These are phyloP conservation scores for Porites cylindrica DNA, from an alignment of 92 coral and sea anemone species.

Conservation along the genomic window DNA sequence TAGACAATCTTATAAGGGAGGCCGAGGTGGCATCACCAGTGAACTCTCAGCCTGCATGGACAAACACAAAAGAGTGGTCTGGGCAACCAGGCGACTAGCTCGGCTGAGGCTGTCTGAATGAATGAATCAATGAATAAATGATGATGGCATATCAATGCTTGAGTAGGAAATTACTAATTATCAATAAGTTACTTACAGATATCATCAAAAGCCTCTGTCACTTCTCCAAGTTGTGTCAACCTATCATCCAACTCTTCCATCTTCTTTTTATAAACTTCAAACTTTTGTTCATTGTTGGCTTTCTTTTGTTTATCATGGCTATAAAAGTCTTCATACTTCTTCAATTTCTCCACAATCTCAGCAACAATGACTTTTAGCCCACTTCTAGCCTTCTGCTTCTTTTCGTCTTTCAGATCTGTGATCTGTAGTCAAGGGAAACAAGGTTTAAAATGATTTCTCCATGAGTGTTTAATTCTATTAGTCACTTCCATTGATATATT, in stretches of 20 bases:
- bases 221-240: slow-evolving; percentile 76
- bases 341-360: slow-evolving; percentile 62
- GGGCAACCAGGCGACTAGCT: too few species aligned
- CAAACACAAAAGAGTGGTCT: too few species aligned
- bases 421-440: slow-evolving; percentile 51
- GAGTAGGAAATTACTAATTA: background rate
- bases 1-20: too few species aligned
- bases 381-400: slow-evolving; percentile 65
- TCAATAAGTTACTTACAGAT: slow-evolving; percentile 68
- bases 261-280: slow-evolving; percentile 58
- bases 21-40: too few species aligned
- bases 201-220: slow-evolving; percentile 81
- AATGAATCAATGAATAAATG: too few species aligned
- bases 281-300: slow-evolving; percentile 73
- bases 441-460: background rate
- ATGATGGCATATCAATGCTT: too few species aligned
- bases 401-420: slow-evolving; percentile 60
- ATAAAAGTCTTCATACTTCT: slow-evolving; percentile 65
- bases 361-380: slow-evolving; percentile 66
- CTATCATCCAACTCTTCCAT: slow-evolving; percentile 71
- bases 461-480: background rate
- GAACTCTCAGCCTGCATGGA: too few species aligned
- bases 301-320: slow-evolving; percentile 60
- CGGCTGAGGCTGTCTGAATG: too few species aligned
- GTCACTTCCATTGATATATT: too few species aligned